Base-by-base conservation (phyloP, 53 echinoderm and acorn worm genomes). In the Arbacia lixula region DNA sequence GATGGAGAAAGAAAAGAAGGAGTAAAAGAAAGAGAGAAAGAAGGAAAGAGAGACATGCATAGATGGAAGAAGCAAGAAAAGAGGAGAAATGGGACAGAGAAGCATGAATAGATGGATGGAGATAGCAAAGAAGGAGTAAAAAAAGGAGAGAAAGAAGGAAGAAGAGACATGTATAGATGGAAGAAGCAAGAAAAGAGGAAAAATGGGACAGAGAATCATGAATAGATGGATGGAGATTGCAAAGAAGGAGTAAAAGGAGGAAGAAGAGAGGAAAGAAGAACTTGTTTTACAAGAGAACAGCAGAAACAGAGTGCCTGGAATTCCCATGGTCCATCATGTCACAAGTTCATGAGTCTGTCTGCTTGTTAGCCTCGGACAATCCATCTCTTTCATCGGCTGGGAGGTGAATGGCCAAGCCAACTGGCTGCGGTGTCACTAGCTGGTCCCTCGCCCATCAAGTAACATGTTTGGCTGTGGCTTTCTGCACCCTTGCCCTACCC, bases 391-490 rank as follows among this genome's bases (percentile, higher is more conserved):
- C 74, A 53, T 53, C 74, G 34, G 22, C 34, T 17, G 26, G 26
- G 69, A 42, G 69, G 69, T 69, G 69, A 69, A 69, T 69, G 69
- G 41, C 69, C 69, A 69, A 69, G 43, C 69, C 69, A 69, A 69
- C 69, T 69, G 69, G 69, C 69, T 42, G 25, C 37, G 27, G 43
- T 69, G 69, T 69, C 69, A 69, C 40, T 43, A 69, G 42, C 69
- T 69, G 69, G 42, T 69, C 69, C 43, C 36, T 69, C 69, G 69
- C 69, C 43, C 69, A 69, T 69, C 69, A 69, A 69, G 43, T 69
- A 69, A 69, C 69, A 69, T 69, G 69, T 69, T 69, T 69, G 69
- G 49, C 74, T 74, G 74, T 53, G 74, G 74, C 74, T 74, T 69
- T 42, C 21, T n/a, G 41, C 43, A 41, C 43, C 14, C 10, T 42